Evolutionary conservation across 2,113 vertebrate species (phyloP).

Genomic region (Mellivora capensis): DNA sequence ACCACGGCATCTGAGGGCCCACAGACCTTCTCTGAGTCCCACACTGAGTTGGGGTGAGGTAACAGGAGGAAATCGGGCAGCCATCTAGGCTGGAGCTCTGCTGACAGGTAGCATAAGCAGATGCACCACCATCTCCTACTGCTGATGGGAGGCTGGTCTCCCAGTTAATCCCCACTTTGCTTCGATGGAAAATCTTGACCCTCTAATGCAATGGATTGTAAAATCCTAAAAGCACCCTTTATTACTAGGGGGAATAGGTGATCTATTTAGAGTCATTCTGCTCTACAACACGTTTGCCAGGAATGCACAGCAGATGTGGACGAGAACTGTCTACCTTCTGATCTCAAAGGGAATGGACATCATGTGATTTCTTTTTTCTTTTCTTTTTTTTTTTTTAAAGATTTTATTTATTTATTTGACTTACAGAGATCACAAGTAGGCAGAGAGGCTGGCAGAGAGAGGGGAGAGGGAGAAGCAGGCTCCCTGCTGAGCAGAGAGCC

Average conservation of each 20-base stretch:
- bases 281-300: background rate
- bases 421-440: too few species aligned
- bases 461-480: too few species aligned
- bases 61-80: rapidly evolving
- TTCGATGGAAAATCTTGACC: background rate
- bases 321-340: background rate
- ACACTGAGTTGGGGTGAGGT: background rate
- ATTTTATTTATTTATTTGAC: too few species aligned
- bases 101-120: background rate
- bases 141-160: background rate
- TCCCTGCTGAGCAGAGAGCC: too few species aligned
- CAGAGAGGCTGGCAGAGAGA: too few species aligned
- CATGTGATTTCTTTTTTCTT: too few species aligned
- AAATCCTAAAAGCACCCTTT: background rate
- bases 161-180: background rate
- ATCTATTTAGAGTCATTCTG: background rate
- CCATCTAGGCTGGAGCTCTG: background rate
- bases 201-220: background rate
- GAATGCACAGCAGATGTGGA: background rate
- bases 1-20: background rate
- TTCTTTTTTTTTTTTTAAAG: too few species aligned
- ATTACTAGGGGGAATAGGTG: background rate
- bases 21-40: background rate
- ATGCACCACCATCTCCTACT: background rate
- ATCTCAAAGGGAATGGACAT: background rate